These are phyloP conservation scores for Pseudococcus longispinus DNA, from an alignment of 2,888 invertebrate species.

Conservation along the genomic window DNA sequence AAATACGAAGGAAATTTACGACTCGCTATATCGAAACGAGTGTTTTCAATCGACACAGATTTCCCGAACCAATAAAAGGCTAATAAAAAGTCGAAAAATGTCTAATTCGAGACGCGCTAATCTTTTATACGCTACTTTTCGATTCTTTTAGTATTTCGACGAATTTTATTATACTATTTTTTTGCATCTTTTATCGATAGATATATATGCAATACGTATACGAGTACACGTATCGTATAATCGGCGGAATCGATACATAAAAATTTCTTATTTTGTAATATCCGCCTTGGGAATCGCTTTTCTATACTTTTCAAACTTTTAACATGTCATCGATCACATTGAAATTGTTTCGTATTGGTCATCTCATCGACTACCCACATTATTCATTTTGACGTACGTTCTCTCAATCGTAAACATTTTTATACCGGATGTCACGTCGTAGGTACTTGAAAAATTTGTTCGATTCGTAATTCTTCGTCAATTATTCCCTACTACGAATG, in stretches of 20 bases:
- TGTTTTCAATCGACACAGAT: constrained; percentile 30
- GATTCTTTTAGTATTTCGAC: neutral
- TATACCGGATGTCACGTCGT: too few relatives aligned
- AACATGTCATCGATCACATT: neutral
- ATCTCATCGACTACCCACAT: too few relatives aligned
- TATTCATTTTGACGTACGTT: too few relatives aligned
- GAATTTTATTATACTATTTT: neutral
- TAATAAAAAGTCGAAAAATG: constrained; percentile 10
- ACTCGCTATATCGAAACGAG: neutral
- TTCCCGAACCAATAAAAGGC: constrained; percentile 26
- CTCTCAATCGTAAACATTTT: too few relatives aligned
- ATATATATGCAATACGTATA: neutral
- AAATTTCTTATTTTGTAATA: neutral
- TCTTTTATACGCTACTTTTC: neutral
- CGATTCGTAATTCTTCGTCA: too few relatives aligned
- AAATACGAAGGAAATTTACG: neutral
- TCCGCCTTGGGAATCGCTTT: neutral
- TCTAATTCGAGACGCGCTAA: neutral
- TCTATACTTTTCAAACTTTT: neutral
- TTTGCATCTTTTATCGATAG: neutral
- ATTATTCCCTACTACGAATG: too few relatives aligned
- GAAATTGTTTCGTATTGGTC: neutral
- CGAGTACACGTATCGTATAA: neutral
- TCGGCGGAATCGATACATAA: neutral
- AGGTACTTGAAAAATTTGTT: too few relatives aligned